Evolutionary conservation across 1,140 invertebrate species (phyloP), one percentile per base, ranked within the genome.

Genomic region (Trichonephila clavipes): DNA sequence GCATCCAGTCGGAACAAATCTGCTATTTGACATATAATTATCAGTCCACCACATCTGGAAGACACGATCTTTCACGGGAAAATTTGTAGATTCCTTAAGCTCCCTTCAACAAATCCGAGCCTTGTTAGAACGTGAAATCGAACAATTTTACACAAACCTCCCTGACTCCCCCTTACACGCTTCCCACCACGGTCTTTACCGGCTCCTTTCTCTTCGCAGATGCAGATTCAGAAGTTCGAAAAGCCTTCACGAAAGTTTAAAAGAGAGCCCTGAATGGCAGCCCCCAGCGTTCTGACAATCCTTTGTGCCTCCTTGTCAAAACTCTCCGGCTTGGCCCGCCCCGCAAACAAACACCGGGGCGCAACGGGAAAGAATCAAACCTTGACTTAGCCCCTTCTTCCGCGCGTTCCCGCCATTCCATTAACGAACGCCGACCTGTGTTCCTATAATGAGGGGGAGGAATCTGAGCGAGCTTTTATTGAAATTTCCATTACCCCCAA

Each of bases 401-500:
- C 77, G 34, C 16, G 40, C 28, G 34, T 34, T 28, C 66, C 64
- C 4, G 66, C 10, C 51, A 14, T 83, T 83, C 81, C 81, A 83
- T 83, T 83, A 83, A 40, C 81, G 34, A 40, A 82, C 21, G 81
- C 40, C 81, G 40, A 69, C 66, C 66, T 69, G 66, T 69, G 66
- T 69, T 83, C 81, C 81, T 34, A 59, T 87, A 87, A 87, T 87
- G 85, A 87, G 85, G 85, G 51, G 59, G 85, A 62, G 85, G 59
- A 87, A 87, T 87, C 59, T 21, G 51, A 62, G 28, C 44, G 86
- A 24, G 86, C 61, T 44, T 88, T 88, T 88, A 88, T 88, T 88
- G 86, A 88, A 88, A 88, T 88, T 88, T 88, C 86, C 86, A 88
- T 88, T 88, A 87, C 85, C 85, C 85, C 85, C 85, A 87, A 87